Base-by-base conservation (phyloP, 2,113 vertebrate species). In the Oplegnathus fasciatus region DNA sequence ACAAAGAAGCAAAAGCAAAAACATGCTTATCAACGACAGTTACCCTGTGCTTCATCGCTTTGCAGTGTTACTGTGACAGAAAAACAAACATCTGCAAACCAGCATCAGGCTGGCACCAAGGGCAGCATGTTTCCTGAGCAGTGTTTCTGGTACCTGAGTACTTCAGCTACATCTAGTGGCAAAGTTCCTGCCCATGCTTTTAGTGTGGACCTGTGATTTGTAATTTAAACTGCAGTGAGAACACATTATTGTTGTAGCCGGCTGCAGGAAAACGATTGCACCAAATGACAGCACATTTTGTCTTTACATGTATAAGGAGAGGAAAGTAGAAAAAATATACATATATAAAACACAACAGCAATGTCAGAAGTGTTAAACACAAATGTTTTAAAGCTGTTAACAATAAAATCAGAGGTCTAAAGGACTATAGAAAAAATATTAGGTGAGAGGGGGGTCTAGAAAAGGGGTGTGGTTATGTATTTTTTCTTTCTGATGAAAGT, bases 151-250 rank as follows among this genome's bases (percentile, higher is more conserved):
- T 91, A 93, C 89, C 92, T 91, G 95, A 90, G 93, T 92, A 74
- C 89, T 95, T 95, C 88, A 96, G 95, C 95, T 96, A 95, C 95
- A 95, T 92, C 95, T 95, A 96, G 94, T 95, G 95, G 94, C 89
- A 92, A 87, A 87, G 71, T 81, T 85, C 79, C 52, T 86, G 60
- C 54, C 54, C 50, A 1, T 78, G 85, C 83, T 78, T 70, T 85
- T 15, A 75, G 22, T 57, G 14, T 52, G 70, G 61, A 68, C 52
- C 46, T 76, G 61, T 75, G 68, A 78, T 74, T 54, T 74, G 62
- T 62, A 14, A 52, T 70, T 57, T 40, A 48, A 80, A 65, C 71
- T 28, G 46, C 61, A 80, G 4, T 28, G 37, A 58, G 22, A 67
- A 28, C n/a, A 18, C 42, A 46, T 28, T 42, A 58, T 9, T 28